phyloP scores from a whole-genome alignment of 2,888 invertebrate genomes.

The Scaptomyza tumidula region DNA sequence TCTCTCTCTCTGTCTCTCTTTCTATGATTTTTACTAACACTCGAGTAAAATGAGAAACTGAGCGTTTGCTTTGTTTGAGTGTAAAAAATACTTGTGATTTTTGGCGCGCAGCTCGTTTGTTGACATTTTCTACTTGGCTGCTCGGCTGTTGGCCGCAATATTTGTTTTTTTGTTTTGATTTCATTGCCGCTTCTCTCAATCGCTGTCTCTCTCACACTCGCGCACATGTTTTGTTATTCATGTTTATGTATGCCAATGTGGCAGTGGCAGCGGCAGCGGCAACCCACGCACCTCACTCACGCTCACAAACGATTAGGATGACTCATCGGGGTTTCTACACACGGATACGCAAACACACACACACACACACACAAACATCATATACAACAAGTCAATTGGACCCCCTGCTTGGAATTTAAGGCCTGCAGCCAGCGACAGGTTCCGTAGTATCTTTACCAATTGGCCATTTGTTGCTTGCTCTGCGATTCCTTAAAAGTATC shows the following conservation, averaged over 20 bases:
- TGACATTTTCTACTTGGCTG: conserved; percentile 65
- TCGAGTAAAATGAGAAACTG: conserved; percentile 28
- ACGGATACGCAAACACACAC: conserved; percentile 32
- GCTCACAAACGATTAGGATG: conserved; percentile 58
- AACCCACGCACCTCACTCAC: conserved; percentile 49
- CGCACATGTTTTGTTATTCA: conserved; percentile 56
- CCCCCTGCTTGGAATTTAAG: conserved; percentile 52
- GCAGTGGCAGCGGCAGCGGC: conserved; percentile 28
- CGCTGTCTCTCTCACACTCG: conserved; percentile 13
- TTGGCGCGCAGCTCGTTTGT: conserved; percentile 80
- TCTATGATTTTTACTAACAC: conserved; percentile 1
- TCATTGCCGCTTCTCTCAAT: conserved; percentile 21
- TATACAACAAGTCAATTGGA: conserved; percentile 9
- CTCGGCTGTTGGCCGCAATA: conserved; percentile 39
- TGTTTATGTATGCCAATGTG: conserved; percentile 67
- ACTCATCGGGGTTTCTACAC: conserved; percentile 83
- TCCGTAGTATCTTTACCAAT: conserved; percentile 36
- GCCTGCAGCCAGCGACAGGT: conserved; percentile 41
- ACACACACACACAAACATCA: conserved; percentile 30
- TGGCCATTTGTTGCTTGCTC: conserved; percentile 45
- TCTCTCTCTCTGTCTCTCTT: not conserved
- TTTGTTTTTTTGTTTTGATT: conserved; percentile 73
- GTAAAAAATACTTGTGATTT: conserved; percentile 53
- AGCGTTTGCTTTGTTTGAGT: conserved; percentile 24
- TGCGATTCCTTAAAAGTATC: conserved; percentile 25